These are phyloP conservation scores for Drosophila kanekoi DNA, from an alignment of 2,888 invertebrate genomes.

Conservation along the genomic window DNA sequence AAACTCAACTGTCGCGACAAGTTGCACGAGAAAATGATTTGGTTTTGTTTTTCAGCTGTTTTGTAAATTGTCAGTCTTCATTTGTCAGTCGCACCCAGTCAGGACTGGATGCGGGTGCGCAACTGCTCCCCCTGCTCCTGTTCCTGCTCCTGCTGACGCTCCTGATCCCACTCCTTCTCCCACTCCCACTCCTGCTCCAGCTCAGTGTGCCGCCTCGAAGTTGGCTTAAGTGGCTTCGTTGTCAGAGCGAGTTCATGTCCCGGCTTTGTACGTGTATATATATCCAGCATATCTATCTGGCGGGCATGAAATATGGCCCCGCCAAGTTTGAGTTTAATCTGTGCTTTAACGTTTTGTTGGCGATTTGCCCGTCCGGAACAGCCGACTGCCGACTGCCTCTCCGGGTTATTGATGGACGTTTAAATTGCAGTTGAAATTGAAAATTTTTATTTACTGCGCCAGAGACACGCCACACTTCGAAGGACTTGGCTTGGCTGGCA, in stretches of 20 bases:
- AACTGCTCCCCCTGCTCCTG: no score
- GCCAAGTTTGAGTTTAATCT: conserved; percentile 49
- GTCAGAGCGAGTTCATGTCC: conserved; percentile 65
- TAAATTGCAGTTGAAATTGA: conserved; percentile 78
- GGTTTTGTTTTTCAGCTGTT: conserved; percentile 76
- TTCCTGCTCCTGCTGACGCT: no score
- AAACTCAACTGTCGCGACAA: conserved; percentile 76
- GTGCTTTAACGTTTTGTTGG: conserved; percentile 55
- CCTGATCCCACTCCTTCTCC: conserved; percentile 9
- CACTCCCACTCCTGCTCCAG: conserved; percentile 6
- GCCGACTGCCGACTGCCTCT: conserved; percentile 1
- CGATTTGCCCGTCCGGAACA: conserved; percentile 29
- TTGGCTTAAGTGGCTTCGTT: conserved; percentile 79
- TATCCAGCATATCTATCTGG: conserved; percentile 6
- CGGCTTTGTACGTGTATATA: conserved; percentile 33
- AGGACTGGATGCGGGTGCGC: conserved; percentile 15
- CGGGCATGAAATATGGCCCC: conserved; percentile 58
- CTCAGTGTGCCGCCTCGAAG: conserved; percentile 23
- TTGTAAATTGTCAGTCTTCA: conserved; percentile 84
- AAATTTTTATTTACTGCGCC: conserved; percentile 30
- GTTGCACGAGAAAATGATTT: conserved; percentile 68
- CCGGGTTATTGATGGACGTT: conserved; percentile 75
- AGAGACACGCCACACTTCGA: conserved; percentile 35
- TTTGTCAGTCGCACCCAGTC: conserved; percentile 76
- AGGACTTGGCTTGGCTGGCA: conserved; percentile 19